phyloP scores from a whole-genome alignment of 2,888 invertebrate genomes.

The Bursaphelenchus okinawaensis region DNA sequence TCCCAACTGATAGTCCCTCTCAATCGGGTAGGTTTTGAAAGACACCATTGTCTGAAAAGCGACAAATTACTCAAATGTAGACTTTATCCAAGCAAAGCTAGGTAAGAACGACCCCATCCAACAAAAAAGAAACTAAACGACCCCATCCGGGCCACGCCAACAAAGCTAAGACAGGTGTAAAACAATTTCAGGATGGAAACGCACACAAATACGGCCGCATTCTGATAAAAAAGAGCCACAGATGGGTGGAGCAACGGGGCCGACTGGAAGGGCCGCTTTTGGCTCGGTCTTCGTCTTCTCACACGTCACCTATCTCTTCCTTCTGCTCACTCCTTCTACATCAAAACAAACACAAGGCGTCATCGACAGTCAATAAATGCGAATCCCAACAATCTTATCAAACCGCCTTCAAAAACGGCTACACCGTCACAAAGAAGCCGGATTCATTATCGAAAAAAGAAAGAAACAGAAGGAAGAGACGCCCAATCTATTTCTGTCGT shows the following conservation, averaged over 20 bases:
- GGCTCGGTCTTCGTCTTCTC: background rate
- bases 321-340: too few species aligned
- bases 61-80: background rate
- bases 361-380: too few species aligned
- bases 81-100: too few species aligned
- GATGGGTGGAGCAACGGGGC: background rate
- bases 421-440: too few species aligned
- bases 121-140: background rate
- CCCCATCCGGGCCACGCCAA: background rate
- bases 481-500: background rate
- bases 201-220: background rate
- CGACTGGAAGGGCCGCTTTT: background rate
- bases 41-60: background rate
- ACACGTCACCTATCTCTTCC: background rate
- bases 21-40: conserved; percentile 34
- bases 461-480: background rate
- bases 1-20: conserved; percentile 34
- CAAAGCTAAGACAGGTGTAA: background rate
- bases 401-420: too few species aligned
- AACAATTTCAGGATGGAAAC: background rate
- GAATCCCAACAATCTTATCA: too few species aligned
- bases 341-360: too few species aligned
- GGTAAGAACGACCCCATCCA: too few species aligned
- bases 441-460: background rate
- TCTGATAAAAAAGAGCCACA: background rate